Percentiles rank a stretch among this genome's conserved stretches.
phyloP scores from a whole-genome alignment of 1,140 invertebrate species.

The Drosophila busckii region DNA sequence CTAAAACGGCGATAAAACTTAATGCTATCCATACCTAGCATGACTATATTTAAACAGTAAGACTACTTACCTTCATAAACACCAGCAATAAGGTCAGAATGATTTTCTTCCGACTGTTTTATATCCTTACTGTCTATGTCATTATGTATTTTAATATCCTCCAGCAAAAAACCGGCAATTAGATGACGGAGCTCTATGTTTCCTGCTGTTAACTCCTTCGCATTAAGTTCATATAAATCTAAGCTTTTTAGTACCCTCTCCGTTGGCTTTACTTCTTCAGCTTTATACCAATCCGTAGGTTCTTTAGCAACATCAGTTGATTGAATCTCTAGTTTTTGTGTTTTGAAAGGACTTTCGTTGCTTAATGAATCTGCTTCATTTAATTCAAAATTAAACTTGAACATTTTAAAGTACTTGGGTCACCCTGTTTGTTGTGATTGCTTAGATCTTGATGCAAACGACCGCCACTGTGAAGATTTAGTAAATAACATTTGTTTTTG shows the following conservation, averaged over 20 bases:
- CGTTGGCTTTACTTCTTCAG: constrained; percentile 34
- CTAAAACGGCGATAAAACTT: constrained; percentile 79
- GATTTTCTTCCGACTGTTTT: constrained; percentile 82
- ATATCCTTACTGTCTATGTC: constrained; percentile 78
- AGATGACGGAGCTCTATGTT: constrained; percentile 39
- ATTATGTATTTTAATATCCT: constrained; percentile 63
- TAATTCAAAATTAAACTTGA: constrained; percentile 81
- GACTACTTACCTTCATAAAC: constrained; percentile 86
- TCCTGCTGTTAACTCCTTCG: constrained; percentile 36
- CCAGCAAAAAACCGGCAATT: constrained; percentile 55
- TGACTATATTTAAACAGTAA: too few species aligned
- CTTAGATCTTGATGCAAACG: too few species aligned
- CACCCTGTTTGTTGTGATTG: constrained; percentile 21
- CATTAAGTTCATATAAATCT: constrained; percentile 75
- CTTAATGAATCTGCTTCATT: constrained; percentile 48
- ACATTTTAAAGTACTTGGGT: constrained; percentile 60
- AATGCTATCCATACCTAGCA: neutral
- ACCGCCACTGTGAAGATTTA: too few species aligned
- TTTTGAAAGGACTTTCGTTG: constrained; percentile 31
- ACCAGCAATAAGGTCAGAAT: constrained; percentile 86
- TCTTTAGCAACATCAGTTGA: neutral
- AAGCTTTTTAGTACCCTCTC: constrained; percentile 47
- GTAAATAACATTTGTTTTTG: too few species aligned
- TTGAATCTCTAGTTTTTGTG: neutral
- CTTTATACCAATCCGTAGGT: constrained; percentile 56